Base-by-base conservation (phyloP, 2,888 invertebrate genomes). In the Xestia rhomboidea region DNA sequence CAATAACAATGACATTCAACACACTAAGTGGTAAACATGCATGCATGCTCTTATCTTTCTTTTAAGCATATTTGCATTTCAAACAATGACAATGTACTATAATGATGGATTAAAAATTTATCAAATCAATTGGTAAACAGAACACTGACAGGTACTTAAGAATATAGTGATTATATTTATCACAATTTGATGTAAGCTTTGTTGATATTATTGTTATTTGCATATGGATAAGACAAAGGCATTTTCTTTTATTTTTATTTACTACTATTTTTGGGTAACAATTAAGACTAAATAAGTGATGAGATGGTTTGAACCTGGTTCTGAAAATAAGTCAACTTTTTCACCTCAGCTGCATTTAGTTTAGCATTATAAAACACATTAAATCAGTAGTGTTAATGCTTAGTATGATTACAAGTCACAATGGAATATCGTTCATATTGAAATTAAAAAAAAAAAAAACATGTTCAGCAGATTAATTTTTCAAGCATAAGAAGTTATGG, bases 1-100 rank as follows among this genome's bases (percentile, higher is more conserved):
- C 24, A 60, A 64, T 44, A 77, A 86, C 74, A 86, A 73, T 77
- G 70, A 79, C 74, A 85, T 85, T 75, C 73, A 76, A 67, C 1
- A 34, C 60, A 69, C 30, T 63, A 64, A 60, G 41, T 68, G 80
- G 83, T 84, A 86, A 86, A 69, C 18, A 0, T 30, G 44, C 49
- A 79, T 64, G 79, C 67, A 64, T 24, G 21, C 34, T 68, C 57
- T 83, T 81, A 83, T 81, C 81, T 68, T n/a, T 13, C 27, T 30
- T 77, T 73, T 49, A 63, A 75, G 71, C 63, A 54, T 38, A 69
- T 76, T 70, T 60, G 57, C 60, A 69, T 27, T 54, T 69, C n/a
- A 57, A 51, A 68, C 71, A 83, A 86, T 73, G 79, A 72, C 73
- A 73, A 72, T 38, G 27, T 54, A 69, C 49, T 63, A 15, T 38